Evolutionary conservation across 2,113 vertebrate species (phyloP).

Genomic region (Nothocercus julius): DNA sequence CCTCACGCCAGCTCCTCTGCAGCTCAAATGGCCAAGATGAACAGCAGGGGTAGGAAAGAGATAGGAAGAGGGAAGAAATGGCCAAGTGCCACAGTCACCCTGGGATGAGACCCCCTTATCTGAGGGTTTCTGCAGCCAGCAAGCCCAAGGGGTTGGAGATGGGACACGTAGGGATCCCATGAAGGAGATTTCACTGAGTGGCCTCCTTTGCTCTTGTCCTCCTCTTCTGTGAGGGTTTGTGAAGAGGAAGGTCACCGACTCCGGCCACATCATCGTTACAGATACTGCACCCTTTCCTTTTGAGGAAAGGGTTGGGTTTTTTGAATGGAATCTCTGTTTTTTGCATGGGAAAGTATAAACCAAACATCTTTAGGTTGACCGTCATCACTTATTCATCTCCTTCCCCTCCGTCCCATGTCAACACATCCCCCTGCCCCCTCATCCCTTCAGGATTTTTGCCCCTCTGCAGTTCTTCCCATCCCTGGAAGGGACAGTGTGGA

Average conservation of each 20-base stretch:
- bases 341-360: neutral
- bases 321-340: neutral
- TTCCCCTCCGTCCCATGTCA: neutral
- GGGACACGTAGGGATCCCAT: rapidly evolving
- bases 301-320: rapidly evolving
- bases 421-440: neutral
- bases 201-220: neutral
- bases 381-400: neutral
- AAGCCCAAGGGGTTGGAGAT: neutral
- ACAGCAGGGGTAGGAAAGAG: no score
- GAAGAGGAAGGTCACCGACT: neutral
- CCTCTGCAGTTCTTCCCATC: neutral
- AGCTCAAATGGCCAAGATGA: no score
- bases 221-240: neutral
- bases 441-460: neutral
- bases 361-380: rapidly evolving
- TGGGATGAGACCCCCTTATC: no score
- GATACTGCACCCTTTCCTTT: neutral
- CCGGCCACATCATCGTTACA: neutral
- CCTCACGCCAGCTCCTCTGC: no score
- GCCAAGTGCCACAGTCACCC: no score
- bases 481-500: neutral
- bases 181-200: neutral
- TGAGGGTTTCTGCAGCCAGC: neutral
- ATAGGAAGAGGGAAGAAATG: no score